A percentile compares a stretch with the other conserved stretches of the same genome.
Conservation (phyloP, 2,888 invertebrate genomes). For the Dinocampus coccinellae region DNA sequence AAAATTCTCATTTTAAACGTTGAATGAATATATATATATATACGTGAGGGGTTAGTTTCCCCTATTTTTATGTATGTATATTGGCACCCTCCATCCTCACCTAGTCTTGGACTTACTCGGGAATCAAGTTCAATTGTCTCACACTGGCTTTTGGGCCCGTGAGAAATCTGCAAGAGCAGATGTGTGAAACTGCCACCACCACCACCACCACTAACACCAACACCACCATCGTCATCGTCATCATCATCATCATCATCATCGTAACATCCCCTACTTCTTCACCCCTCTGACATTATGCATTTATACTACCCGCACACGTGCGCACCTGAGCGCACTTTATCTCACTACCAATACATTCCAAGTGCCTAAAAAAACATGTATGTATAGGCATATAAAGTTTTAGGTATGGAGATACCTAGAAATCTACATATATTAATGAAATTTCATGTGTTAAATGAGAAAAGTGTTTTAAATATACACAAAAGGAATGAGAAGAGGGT, state of each 20-base stretch:
- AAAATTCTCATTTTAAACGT: neutral
- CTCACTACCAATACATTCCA: constrained; percentile 2
- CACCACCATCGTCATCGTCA: constrained; percentile 1
- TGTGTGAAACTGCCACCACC: constrained; percentile 47
- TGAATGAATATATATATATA: neutral
- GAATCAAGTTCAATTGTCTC: constrained; percentile 67
- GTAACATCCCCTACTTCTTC: constrained; percentile 21
- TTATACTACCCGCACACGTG: constrained; percentile 35
- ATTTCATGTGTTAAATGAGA: neutral
- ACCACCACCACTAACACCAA: neutral
- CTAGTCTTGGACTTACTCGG: constrained; percentile 32
- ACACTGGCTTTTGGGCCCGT: constrained; percentile 67
- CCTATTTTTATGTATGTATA: neutral
- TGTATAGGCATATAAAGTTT: neutral
- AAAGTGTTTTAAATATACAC: neutral
- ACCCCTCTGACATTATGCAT: constrained; percentile 41
- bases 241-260: neutral
- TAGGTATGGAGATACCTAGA: neutral
- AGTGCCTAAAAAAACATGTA: constrained; percentile 15
- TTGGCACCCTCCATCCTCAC: constrained; percentile 19
- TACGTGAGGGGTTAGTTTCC: neutral
- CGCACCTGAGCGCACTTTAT: constrained; percentile 42
- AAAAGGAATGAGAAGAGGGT: neutral
- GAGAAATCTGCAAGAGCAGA: constrained; percentile 65
- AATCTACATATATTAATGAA: neutral